phyloP scores from a whole-genome alignment of 2,797 vertebrate genomes.

The Myoxocephalus aenaeus region DNA sequence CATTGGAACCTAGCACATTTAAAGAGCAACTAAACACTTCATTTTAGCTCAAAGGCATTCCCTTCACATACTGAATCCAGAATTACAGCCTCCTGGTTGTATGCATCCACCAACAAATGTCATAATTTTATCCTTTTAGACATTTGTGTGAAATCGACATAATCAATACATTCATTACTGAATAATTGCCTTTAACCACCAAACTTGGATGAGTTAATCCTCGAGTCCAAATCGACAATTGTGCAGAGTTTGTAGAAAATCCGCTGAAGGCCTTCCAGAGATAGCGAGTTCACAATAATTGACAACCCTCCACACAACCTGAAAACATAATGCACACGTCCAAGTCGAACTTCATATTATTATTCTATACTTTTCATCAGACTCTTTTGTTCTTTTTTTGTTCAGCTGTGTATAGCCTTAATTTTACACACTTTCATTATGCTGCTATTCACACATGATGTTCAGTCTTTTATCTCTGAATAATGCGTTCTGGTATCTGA shows the following conservation, averaged over 20 bases:
- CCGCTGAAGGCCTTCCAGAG: background rate
- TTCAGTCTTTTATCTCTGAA: conserved; percentile 41
- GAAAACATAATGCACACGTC: background rate
- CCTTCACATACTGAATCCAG: background rate
- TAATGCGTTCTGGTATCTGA: conserved; percentile 55
- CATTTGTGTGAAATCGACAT: too few species aligned
- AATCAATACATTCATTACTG: too few species aligned
- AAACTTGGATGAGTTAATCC: background rate
- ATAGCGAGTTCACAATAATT: too few species aligned
- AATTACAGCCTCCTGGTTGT: background rate
- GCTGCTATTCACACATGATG: conserved; percentile 38
- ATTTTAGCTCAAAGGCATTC: background rate
- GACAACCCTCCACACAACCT: too few species aligned
- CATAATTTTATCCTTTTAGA: too few species aligned
- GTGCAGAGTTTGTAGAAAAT: too few species aligned
- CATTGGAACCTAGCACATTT: background rate
- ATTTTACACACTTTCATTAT: conserved; percentile 37
- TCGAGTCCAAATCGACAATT: background rate
- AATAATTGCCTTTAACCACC: too few species aligned
- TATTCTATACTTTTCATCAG: background rate
- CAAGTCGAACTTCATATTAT: background rate
- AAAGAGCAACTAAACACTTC: background rate
- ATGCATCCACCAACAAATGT: too few species aligned
- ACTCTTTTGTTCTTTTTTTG: background rate
- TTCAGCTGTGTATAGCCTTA: background rate